These are phyloP conservation scores for Drosophila carrolli DNA, from an alignment of 1,140 invertebrate species.

Conservation along the genomic window DNA sequence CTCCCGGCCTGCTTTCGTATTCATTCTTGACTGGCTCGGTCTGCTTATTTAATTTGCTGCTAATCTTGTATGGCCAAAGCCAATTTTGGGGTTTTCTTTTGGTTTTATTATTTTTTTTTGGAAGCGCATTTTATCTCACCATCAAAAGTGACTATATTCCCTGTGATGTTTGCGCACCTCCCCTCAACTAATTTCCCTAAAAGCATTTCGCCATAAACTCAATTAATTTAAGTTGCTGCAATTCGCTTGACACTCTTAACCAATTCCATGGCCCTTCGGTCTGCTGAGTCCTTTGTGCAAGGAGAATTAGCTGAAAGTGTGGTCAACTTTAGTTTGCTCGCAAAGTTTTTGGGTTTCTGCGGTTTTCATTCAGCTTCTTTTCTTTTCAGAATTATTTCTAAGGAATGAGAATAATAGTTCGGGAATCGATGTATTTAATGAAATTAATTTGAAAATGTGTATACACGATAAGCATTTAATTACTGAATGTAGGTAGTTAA, in stretches of 20 bases:
- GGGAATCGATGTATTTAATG: conserved; percentile 19
- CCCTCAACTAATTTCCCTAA: conserved; percentile 75
- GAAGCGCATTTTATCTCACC: conserved; percentile 49
- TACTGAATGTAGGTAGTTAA: not conserved
- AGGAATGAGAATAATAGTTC: conserved; percentile 25
- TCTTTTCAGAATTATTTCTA: conserved; percentile 13
- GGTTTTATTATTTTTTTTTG: conserved; percentile 17
- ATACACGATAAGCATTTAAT: not conserved
- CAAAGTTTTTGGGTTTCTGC: conserved; percentile 48
- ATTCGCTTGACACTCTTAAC: conserved; percentile 65
- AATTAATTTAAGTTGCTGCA: conserved; percentile 81
- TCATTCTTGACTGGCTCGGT: conserved; percentile 46
- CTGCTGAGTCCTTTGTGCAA: conserved; percentile 19
- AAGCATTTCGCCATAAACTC: conserved; percentile 81
- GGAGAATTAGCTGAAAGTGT: conserved; percentile 66
- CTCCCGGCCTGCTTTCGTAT: conserved; percentile 13
- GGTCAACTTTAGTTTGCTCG: conserved; percentile 46
- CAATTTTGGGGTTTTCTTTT: conserved; percentile 54
- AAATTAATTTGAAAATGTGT: conserved; percentile 30
- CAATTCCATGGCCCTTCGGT: conserved; percentile 14
- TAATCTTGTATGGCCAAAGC: conserved; percentile 72
- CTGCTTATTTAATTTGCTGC: conserved; percentile 81
- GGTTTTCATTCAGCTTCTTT: conserved; percentile 26
- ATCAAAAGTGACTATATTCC: conserved; percentile 77
- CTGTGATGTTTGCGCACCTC: conserved; percentile 52